A percentile compares a stretch with the other conserved stretches of the same genome.
Evolutionary conservation across 2,797 vertebrate genomes (phyloP).

Genomic region (Cheirogaleus major): DNA sequence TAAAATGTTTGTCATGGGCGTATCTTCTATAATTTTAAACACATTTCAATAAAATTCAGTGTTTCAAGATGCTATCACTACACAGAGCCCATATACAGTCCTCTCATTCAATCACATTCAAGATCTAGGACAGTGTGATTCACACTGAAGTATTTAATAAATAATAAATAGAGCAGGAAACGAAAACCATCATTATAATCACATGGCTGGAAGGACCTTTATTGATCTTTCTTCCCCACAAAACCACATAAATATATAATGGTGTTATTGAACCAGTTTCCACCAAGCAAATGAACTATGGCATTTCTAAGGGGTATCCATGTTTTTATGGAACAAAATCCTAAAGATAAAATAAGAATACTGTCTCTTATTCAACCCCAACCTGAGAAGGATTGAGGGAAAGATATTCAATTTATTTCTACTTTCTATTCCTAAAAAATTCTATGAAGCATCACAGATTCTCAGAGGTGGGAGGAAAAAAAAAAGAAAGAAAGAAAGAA

Average conservation of each 20-base stretch:
- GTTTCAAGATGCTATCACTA: neutral
- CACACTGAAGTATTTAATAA: conserved; percentile 61
- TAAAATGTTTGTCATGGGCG: neutral
- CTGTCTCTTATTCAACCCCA: neutral
- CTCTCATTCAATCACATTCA: neutral
- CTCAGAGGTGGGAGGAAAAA: neutral
- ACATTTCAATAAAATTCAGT: neutral
- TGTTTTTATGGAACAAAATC: neutral
- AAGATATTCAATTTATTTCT: neutral
- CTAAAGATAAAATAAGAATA: neutral
- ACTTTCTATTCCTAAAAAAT: neutral
- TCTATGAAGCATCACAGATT: neutral
- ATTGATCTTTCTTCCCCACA: conserved; percentile 53
- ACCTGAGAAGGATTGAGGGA: neutral
- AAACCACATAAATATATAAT: conserved; percentile 64
- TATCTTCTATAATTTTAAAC: conserved; percentile 35
- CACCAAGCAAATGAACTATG: neutral
- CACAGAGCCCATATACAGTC: rapidly evolving
- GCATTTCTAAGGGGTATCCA: neutral
- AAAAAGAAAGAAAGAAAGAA: neutral
- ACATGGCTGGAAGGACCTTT: conserved; percentile 6
- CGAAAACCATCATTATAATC: conserved; percentile 38
- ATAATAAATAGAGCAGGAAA: conserved; percentile 53
- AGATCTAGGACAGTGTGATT: neutral
- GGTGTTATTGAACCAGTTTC: conserved; percentile 29